Evolutionary conservation across 2,797 vertebrate genomes (phyloP).

Genomic region (Scarus forsteni): DNA sequence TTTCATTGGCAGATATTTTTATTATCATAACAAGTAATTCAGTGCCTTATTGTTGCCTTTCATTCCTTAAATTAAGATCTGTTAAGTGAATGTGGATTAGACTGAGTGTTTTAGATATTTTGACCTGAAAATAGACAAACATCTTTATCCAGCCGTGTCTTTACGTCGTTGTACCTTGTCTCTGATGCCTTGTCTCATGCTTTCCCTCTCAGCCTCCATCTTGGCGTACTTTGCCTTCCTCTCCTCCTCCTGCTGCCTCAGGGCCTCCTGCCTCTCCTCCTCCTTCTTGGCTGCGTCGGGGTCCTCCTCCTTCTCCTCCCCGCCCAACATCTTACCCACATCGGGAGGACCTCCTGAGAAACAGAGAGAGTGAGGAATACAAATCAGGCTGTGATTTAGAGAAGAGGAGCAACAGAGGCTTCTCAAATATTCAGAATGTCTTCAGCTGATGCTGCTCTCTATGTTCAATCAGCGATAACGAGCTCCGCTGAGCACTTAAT

Average conservation of each 20-base stretch:
- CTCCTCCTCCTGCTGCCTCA: constrained; percentile 96
- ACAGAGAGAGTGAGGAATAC: constrained; percentile 1
- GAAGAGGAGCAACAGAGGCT: neutral
- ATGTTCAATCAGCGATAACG: no score
- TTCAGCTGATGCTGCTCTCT: no score
- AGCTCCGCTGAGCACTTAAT: no score
- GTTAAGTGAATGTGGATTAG: no score
- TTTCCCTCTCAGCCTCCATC: constrained; percentile 97
- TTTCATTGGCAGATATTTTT: no score
- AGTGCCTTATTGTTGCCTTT: no score
- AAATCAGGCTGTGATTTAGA: constrained; percentile 6
- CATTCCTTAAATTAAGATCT: no score
- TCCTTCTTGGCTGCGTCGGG: constrained; percentile 97
- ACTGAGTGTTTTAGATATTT: no score
- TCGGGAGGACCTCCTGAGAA: constrained; percentile 94
- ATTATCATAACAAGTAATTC: no score
- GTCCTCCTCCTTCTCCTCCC: constrained; percentile 95
- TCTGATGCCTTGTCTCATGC: constrained; percentile 95
- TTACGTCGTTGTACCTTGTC: constrained; percentile 90
- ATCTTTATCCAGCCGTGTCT: neutral
- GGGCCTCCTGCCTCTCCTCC: constrained; percentile 96
- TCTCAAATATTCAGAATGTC: no score
- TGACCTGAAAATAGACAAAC: no score
- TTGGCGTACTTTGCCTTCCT: constrained; percentile 96
- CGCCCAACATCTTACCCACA: constrained; percentile 98